These are phyloP conservation scores for Hepsetus odoe DNA, from an alignment of 2,113 vertebrate genomes.

Conservation along the genomic window DNA sequence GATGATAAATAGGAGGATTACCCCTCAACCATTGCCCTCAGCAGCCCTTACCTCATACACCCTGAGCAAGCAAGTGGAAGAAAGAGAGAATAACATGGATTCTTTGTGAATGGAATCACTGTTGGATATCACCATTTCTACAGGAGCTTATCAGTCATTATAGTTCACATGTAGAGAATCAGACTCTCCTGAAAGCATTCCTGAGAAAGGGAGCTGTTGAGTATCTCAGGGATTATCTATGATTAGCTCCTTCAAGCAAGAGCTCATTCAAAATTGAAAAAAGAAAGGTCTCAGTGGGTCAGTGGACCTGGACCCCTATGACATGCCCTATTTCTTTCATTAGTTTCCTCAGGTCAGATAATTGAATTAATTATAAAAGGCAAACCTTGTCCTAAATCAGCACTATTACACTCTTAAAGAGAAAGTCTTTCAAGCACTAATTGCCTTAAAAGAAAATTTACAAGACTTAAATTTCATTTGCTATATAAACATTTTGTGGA, in stretches of 20 bases:
- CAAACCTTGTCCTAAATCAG: neutral
- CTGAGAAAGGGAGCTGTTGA: neutral
- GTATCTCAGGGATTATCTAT: neutral
- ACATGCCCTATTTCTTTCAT: neutral
- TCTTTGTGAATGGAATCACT: neutral
- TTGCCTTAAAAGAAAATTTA: no score
- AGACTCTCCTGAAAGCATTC: neutral
- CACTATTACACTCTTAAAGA: neutral
- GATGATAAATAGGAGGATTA: slow-evolving; percentile 30
- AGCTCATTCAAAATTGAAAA: slow-evolving; percentile 5
- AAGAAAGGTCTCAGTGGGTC: neutral
- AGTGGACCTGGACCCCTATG: neutral
- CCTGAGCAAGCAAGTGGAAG: slow-evolving; percentile 2
- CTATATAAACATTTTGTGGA: no score
- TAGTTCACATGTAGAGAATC: slow-evolving; percentile 8
- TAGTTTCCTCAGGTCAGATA: neutral
- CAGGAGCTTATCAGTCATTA: slow-evolving; percentile 15
- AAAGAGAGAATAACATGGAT: neutral
- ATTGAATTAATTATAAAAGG: neutral
- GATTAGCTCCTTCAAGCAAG: neutral
- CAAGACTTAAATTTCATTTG: no score
- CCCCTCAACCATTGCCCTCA: slow-evolving; percentile 1
- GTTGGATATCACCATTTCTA: neutral
- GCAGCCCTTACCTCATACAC: slow-evolving; percentile 13
- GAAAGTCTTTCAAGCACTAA: no score